Percentiles rank a stretch among this genome's conserved stretches.
Evolutionary conservation across 2,888 invertebrate genomes (phyloP).

Genomic region (Nyleta sp.): DNA sequence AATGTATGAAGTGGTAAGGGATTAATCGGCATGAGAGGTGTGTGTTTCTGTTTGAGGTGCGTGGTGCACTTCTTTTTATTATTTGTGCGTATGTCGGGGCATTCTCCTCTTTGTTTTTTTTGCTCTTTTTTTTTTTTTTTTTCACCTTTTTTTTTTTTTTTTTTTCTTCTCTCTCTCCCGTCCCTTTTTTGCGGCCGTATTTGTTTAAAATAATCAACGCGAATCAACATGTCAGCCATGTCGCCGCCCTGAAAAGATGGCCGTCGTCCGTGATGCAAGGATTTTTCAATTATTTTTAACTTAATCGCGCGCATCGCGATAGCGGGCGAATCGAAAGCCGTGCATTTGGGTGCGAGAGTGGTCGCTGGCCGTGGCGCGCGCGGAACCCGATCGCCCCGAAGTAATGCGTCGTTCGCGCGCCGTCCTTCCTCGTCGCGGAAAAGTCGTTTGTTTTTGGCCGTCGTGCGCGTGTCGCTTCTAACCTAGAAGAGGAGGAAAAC

Average conservation of each 20-base stretch:
- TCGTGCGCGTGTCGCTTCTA: conserved; percentile 72
- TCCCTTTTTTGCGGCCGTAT: background rate
- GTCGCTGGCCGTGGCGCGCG: conserved; percentile 9
- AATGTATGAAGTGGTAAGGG: no score
- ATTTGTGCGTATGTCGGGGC: no score
- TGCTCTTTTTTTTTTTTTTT: no score
- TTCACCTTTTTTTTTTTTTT: no score
- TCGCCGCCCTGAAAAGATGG: conserved; percentile 74
- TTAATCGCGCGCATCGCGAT: conserved; percentile 55
- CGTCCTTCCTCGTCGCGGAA: conserved; percentile 43
- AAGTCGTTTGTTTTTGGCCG: conserved; percentile 49
- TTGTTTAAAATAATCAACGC: background rate
- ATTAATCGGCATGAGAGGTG: no score
- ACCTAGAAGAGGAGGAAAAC: conserved; percentile 65
- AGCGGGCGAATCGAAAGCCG: conserved; percentile 61
- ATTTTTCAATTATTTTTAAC: conserved; percentile 73
- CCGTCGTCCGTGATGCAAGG: conserved; percentile 72
- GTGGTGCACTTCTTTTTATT: no score
- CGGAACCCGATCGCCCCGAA: conserved; percentile 2
- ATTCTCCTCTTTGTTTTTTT: no score
- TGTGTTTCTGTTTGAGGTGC: no score
- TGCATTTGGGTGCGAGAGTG: conserved; percentile 35
- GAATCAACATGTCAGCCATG: conserved; percentile 69
- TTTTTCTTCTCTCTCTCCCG: no score
- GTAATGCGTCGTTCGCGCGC: conserved; percentile 53